These are phyloP conservation scores for Panulirus ornatus DNA, from an alignment of 1,140 invertebrate genomes.

Conservation along the genomic window DNA sequence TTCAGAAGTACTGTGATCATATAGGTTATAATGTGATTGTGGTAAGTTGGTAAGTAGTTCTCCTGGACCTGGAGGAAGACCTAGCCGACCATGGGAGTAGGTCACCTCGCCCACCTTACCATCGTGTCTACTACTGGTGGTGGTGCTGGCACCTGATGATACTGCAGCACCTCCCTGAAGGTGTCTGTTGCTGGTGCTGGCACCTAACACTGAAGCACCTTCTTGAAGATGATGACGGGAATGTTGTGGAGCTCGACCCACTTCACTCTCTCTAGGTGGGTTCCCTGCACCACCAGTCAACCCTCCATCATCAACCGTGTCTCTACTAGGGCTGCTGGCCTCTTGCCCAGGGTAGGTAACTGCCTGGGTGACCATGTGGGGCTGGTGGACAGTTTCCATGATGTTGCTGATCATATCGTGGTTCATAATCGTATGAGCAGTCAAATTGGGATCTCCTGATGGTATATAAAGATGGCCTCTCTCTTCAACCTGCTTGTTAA, in stretches of 20 bases:
- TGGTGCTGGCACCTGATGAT: slow-evolving; percentile 34
- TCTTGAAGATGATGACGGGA: background rate
- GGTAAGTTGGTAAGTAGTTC: background rate
- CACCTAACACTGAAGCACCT: background rate
- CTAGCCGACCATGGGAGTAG: background rate
- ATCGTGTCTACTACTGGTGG: no score
- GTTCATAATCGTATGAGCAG: background rate
- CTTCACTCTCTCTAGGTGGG: slow-evolving; percentile 54
- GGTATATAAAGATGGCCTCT: no score
- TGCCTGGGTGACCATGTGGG: slow-evolving; percentile 18
- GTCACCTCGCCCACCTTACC: slow-evolving; percentile 37
- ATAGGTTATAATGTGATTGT: background rate
- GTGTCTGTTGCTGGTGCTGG: background rate
- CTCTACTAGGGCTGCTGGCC: background rate
- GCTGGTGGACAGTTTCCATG: slow-evolving; percentile 63
- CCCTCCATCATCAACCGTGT: slow-evolving; percentile 46
- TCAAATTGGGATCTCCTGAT: background rate
- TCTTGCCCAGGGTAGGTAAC: background rate
- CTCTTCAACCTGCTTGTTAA: no score
- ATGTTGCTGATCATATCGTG: slow-evolving; percentile 55
- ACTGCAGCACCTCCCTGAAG: slow-evolving; percentile 47
- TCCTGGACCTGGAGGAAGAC: no score
- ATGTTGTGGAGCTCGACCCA: slow-evolving; percentile 35
- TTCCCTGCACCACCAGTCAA: slow-evolving; percentile 49
- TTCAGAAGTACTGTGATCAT: background rate